A percentile compares a stretch with the other conserved stretches of the same genome.
Conservation (phyloP, 2,888 invertebrate species). For the Melinaea menophilus region DNA sequence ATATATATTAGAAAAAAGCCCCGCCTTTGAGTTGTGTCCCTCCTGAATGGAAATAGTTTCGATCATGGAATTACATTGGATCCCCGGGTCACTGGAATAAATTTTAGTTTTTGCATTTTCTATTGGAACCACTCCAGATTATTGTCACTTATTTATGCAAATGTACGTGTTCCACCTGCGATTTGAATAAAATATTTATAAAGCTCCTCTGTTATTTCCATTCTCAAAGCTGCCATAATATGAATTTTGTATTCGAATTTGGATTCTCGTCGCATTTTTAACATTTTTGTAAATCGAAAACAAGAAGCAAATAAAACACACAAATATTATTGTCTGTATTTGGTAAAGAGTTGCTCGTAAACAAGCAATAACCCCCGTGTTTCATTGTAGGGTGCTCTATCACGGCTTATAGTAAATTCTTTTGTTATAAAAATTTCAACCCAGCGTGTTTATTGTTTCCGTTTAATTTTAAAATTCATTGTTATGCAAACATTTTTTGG, state of each 20-base stretch:
- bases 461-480: constrained; percentile 48
- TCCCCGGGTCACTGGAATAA: constrained; percentile 65
- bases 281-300: constrained; percentile 41
- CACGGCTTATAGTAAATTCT: constrained; percentile 44
- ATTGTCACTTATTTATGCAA: constrained; percentile 36
- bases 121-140: constrained; percentile 6
- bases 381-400: constrained; percentile 46
- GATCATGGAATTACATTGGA: constrained; percentile 59
- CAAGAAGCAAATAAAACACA: constrained; percentile 41
- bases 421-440: constrained; percentile 49
- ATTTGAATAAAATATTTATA: constrained; percentile 56
- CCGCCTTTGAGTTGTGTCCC: constrained; percentile 53
- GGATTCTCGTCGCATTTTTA: too few species aligned
- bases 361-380: constrained; percentile 61
- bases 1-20: constrained; percentile 18
- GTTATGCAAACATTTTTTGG: not conserved
- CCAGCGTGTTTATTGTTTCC: constrained; percentile 52
- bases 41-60: constrained; percentile 71
- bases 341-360: constrained; percentile 63
- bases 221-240: too few species aligned
- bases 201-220: too few species aligned
- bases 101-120: constrained; percentile 40
- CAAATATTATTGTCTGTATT: constrained; percentile 45
- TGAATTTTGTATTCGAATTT: too few species aligned
- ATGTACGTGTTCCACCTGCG: constrained; percentile 44